Percentiles rank a stretch among this genome's conserved stretches.
phyloP scores from a whole-genome alignment of 2,888 invertebrate species.

The Lissonota sp. region DNA sequence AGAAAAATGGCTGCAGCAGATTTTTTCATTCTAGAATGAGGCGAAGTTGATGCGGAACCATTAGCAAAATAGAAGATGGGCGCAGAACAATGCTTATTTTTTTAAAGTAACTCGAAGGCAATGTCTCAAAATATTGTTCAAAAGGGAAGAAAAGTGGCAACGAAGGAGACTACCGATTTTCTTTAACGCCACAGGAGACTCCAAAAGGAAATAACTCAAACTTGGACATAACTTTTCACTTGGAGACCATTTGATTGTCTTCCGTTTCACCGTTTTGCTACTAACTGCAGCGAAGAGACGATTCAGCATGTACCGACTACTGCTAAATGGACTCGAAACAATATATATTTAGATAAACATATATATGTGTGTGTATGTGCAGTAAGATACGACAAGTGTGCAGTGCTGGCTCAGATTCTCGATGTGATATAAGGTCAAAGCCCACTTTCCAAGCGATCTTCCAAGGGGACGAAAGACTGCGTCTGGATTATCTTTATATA shows the following conservation, averaged over 20 bases:
- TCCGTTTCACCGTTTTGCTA: background rate
- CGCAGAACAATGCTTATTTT: too few species aligned
- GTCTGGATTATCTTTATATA: constrained; percentile 34
- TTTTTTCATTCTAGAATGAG: constrained; percentile 2
- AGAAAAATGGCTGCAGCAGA: constrained; percentile 6
- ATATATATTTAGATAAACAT: constrained; percentile 27
- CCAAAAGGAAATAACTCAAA: background rate
- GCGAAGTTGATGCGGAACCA: background rate
- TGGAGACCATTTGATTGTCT: background rate
- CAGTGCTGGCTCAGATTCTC: constrained; percentile 54
- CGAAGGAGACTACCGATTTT: background rate
- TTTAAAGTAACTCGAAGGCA: too few species aligned
- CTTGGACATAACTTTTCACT: background rate
- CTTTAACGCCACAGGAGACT: too few species aligned
- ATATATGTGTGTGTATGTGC: background rate
- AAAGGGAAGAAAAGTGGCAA: background rate
- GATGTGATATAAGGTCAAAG: constrained; percentile 69
- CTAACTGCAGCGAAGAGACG: background rate
- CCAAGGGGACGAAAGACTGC: constrained; percentile 49
- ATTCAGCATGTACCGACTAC: constrained; percentile 17
- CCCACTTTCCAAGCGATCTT: constrained; percentile 68
- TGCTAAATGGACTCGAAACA: constrained; percentile 46
- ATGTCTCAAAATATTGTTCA: too few species aligned
- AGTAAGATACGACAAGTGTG: constrained; percentile 56
- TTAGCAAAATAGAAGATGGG: background rate